Conservation (phyloP, 2,113 vertebrate genomes). For the Podarcis muralis region DNA sequence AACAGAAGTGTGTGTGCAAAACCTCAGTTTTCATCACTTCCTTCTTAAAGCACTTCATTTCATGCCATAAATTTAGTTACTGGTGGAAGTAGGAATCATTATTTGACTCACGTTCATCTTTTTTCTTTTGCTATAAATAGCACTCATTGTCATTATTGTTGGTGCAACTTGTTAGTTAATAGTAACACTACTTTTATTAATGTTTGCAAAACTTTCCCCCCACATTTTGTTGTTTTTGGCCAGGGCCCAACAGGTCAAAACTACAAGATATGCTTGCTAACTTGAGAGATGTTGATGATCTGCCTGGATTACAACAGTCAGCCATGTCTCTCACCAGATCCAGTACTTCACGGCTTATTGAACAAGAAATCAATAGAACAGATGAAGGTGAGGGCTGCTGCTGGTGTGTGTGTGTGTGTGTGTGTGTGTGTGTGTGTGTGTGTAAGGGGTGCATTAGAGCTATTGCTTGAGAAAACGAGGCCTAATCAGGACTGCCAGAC, state of each 20-base stretch:
- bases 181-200: slow-evolving; percentile 23
- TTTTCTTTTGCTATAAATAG: slow-evolving; percentile 42
- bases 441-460: background rate
- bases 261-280: slow-evolving; percentile 99
- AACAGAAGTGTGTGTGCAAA: background rate
- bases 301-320: slow-evolving; percentile 93
- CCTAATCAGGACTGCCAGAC: no score
- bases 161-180: slow-evolving; percentile 25
- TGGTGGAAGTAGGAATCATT: slow-evolving; percentile 63
- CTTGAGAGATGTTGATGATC: slow-evolving; percentile 93
- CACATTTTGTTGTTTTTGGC: slow-evolving; percentile 59
- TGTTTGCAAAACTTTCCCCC: slow-evolving; percentile 44
- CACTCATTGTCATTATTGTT: slow-evolving; percentile 63
- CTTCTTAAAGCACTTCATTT: slow-evolving; percentile 70
- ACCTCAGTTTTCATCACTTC: slow-evolving; percentile 59
- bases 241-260: slow-evolving; percentile 96
- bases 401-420: background rate
- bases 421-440: background rate
- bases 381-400: slow-evolving; percentile 85
- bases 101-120: slow-evolving; percentile 50
- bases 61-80: slow-evolving; percentile 63
- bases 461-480: background rate
- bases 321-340: slow-evolving; percentile 87
- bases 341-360: slow-evolving; percentile 86
- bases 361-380: slow-evolving; percentile 88